Conservation (phyloP, 1,140 invertebrate genomes). For the Leptinotarsa defecta region DNA sequence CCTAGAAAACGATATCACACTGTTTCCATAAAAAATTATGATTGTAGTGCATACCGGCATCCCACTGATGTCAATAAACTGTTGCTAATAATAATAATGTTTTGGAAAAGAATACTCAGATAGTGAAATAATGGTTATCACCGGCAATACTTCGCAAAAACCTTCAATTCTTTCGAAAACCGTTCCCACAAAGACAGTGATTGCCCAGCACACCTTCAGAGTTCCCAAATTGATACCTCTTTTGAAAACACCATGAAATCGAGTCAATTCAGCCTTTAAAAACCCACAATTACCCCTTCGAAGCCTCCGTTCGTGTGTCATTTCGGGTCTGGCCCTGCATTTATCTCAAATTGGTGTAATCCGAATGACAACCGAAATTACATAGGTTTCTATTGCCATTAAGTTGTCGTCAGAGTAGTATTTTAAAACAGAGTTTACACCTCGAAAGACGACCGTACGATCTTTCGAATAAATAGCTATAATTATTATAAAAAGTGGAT, state of each 20-base stretch:
- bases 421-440: slow-evolving; percentile 33
- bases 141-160: too few species aligned
- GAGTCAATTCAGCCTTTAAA: slow-evolving; percentile 7
- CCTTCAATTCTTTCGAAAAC: too few species aligned
- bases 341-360: slow-evolving; percentile 35
- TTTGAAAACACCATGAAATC: background rate
- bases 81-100: too few species aligned
- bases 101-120: too few species aligned
- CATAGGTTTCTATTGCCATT: slow-evolving; percentile 38
- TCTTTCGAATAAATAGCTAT: slow-evolving; percentile 45
- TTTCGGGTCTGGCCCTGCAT: background rate
- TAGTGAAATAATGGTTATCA: too few species aligned
- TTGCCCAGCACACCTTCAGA: background rate
- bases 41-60: too few species aligned
- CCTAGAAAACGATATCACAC: too few species aligned
- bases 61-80: too few species aligned
- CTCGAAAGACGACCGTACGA: slow-evolving; percentile 35
- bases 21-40: too few species aligned
- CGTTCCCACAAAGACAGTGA: too few species aligned
- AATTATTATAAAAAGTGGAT: slow-evolving; percentile 50
- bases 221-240: slow-evolving; percentile 5
- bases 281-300: slow-evolving; percentile 11
- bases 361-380: slow-evolving; percentile 42
- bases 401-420: slow-evolving; percentile 41
- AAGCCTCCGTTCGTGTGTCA: slow-evolving; percentile 17